Evolutionary conservation across 2,113 vertebrate genomes (phyloP).

Genomic region (Chloropsis hardwickii): DNA sequence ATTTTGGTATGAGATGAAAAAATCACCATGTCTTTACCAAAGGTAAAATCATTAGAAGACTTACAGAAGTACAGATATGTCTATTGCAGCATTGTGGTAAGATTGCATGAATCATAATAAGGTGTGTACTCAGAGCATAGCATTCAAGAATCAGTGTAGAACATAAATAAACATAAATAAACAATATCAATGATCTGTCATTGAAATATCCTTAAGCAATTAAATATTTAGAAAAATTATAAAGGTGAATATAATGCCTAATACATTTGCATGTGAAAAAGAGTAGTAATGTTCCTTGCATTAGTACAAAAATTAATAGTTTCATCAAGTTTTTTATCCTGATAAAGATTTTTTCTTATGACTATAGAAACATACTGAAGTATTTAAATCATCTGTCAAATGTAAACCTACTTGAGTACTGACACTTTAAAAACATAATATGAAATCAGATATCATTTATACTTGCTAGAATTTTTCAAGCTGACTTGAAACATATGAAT

Average conservation of each 20-base stretch:
- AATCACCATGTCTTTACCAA: accelerated
- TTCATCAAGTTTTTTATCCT: conserved; percentile 61
- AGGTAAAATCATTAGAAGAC: neutral
- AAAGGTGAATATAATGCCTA: conserved; percentile 38
- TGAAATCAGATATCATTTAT: conserved; percentile 65
- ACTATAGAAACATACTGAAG: conserved; percentile 63
- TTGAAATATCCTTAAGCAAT: conserved; percentile 10
- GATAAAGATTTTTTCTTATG: conserved; percentile 40
- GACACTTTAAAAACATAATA: conserved; percentile 70
- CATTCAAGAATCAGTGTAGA: neutral
- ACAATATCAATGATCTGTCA: conserved; percentile 13
- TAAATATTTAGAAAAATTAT: conserved; percentile 64
- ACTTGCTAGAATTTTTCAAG: conserved; percentile 64
- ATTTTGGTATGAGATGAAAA: neutral
- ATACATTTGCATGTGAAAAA: conserved; percentile 39
- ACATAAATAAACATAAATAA: conserved; percentile 59
- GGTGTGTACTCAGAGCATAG: conserved; percentile 1
- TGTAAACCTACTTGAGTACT: conserved; percentile 51
- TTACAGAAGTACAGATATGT: neutral
- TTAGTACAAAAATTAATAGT: conserved; percentile 55
- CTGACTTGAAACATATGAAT: conserved; percentile 65
- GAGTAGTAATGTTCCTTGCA: conserved; percentile 38
- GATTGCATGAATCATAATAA: neutral
- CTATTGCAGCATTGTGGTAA: neutral
- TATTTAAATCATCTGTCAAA: conserved; percentile 74